Base-by-base conservation (phyloP, 1,140 invertebrate genomes). In the Dreissena rostriformis region DNA sequence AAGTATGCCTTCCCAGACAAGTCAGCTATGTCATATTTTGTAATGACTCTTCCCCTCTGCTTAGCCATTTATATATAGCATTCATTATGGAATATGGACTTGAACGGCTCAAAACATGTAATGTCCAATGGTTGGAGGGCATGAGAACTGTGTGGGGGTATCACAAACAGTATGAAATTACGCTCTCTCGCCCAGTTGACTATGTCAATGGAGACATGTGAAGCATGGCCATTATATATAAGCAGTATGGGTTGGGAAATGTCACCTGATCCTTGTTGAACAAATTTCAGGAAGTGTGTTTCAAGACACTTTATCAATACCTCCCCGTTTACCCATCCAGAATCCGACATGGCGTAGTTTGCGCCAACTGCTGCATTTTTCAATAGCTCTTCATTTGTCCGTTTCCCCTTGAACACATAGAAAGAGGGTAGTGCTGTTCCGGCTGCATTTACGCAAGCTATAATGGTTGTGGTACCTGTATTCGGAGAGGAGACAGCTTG, bases 381-480 rank as follows among this genome's bases (percentile, higher is more conserved):
- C 51, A 39, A 77, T 17, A 77, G n/a, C 0, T 77, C 75, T 29
- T 65, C 75, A n/a, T 67, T 66, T 77, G 39, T 28, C 12, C 26
- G 24, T 22, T 75, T 61, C 19, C 52, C 55, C 49, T 39, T 66
- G 52, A 68, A 79, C 19, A 79, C 63, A 79, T 63, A 68, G 55
- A 67, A 68, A n/a, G 29, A 39, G 14, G 28, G 76, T 14, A 67
- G 15, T 17, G 74, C 52, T 19, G 39, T 79, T 24, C 76, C 76
- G 24, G 76, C 65, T 53, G 29, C 49, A 79, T 68, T 68, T 10
- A 55, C 63, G 53, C 76, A 68, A 28, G 49, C 76, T 52, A 79
- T 79, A 29, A 77, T 29, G 39, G 22, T 79, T 12, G 66, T 68
- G 17, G 76, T 53, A 26, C 63, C 26, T 1, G 76, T 52, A 14